Evolutionary conservation across 2,113 vertebrate genomes (phyloP), one percentile per base, ranked within the genome.

Genomic region (Sebastes fasciatus): DNA sequence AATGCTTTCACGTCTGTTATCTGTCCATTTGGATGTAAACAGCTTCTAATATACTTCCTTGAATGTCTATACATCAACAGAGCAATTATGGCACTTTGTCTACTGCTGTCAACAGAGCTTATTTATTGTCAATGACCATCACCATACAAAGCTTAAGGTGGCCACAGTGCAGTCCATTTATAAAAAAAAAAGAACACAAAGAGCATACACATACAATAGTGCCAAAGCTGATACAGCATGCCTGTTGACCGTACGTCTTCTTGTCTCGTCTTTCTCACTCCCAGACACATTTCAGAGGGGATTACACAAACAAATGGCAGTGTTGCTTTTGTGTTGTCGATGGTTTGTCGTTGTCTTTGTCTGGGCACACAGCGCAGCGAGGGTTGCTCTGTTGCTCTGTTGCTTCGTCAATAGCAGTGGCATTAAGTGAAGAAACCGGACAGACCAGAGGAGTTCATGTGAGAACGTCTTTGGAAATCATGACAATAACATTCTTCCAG

Each of bases 291-390:
- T 7, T 71, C 48, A 51, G 6, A 10, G n/a, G 16, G 26, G 42
- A 16, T 60, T 26, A 61, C 9, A 57, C 17, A 11, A 69, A 60
- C 26, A 21, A 62, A 55, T n/a, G 67, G 74, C 77, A 71, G 78
- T 77, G 86, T 65, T 66, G 57, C 67, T 70, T 86, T 52, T 81
- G 65, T 72, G n/a, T 67, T 13, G 4, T 34, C 43, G 43, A 16
- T 60, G 17, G 26, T 57, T 26, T 16, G 58, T 48, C 62, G 51
- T 52, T 26, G 17, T 49, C 65, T 55, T 52, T 51, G 34, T 65
- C 13, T 48, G 9, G 9, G 40, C 14, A 49, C 17, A 21, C 43
- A 55, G 14, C 51, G 57, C 43, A 65, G 16, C 46, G 60, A 69
- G 63, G 62, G 60, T 75, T 62, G 9, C 65, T 82, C 34, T 17